Base-by-base conservation (phyloP, 2,797 vertebrate genomes). In the Sphenodon punctatus region DNA sequence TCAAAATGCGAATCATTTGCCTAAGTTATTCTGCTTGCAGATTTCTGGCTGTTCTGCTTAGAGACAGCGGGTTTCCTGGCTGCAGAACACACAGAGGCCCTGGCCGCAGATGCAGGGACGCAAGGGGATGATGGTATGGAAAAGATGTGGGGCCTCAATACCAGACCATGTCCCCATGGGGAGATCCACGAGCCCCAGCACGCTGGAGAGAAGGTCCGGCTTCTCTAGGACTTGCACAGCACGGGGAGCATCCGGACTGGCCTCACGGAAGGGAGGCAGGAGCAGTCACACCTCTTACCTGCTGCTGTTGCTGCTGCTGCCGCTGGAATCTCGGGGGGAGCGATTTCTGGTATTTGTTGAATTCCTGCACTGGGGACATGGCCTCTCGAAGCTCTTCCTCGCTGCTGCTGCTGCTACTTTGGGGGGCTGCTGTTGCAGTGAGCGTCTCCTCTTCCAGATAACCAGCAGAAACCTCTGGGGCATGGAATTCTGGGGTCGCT, bases 241-340 rank as follows among this genome's bases (percentile, higher is more conserved):
- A 53, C 9, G 14, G 3, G 4, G 32, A 49, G 32, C 32, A 22
- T 9, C 42, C 30, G 27, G 10, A 32, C 27, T 45, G 27, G 27
- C 6, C 14, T 8, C n/a, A n/a, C 15, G 20, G 23, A 7, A 70
- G 7, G 2, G 17, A 1, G 61, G 8, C 23, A 10, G 14, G 5
- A 51, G 80, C 20, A 1, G 3, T 82, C 58, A 77, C 56, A 61
- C 12, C n/a, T 49, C 61, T 56, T 58, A 84, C 80, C 87, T 94
- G 89, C 56, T 87, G 74, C 66, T 78, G 68, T 67, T 93, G 92
- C 12, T 96, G 96, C 63, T 96, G 96, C 84, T 98, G 98, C 75
- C 98, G 98, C 88, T 99, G 98, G 89, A 99, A 99, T 25, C 98
- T 96, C 1, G 98, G 98, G 7, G 98, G 97, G 43, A 99, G 93